Base-by-base conservation (phyloP, 1,140 invertebrate genomes). In the Ceratina calcarata region DNA sequence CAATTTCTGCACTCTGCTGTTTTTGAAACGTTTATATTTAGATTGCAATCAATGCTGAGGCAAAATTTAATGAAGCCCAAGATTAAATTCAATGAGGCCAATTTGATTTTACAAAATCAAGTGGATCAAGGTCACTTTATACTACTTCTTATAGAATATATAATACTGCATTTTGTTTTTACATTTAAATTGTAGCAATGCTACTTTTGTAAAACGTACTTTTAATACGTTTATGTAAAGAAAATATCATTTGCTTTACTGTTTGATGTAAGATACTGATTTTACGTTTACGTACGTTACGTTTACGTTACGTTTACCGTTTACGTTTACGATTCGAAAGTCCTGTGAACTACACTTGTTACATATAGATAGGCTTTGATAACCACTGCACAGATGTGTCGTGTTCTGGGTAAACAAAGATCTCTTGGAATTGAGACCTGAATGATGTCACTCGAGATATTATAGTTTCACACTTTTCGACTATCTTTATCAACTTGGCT, bases 381-480 rank as follows among this genome's bases (percentile, higher is more conserved):
- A 32, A 70, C 68, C 55, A 37, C 69, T 71, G 69, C 10, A 58
- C 32, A n/a, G 45, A 49, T 62, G 57, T 15, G 58, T 49, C 55
- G n/a, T 73, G 10, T 22, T 60, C 24, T 37, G 20, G 24, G 24
- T 64, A 74, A 64, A 32, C 67, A 69, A 60, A 69, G 66, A 77
- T 60, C 55, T 77, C 66, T 69, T 13, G 24, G 55, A 60, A 77
- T 32, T 60, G 22, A 20, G n/a, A 68, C 45, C 45, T 16, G 22
- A 64, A 78, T 72, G 60, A 78, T 64, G 58, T 71, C 75, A 78
- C 37, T 22, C 22, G 58, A 27, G 49, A 67, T 16, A 62, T 53
- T 74, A 65, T 55, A 49, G 20, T 18, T 60, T 60, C 32, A 37
- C 27, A 4, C 49, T 37, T 22, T 55, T 18, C 4, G 24, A 60